phyloP scores from a whole-genome alignment of 2,888 invertebrate species.

The Yponomeuta plumbellus region DNA sequence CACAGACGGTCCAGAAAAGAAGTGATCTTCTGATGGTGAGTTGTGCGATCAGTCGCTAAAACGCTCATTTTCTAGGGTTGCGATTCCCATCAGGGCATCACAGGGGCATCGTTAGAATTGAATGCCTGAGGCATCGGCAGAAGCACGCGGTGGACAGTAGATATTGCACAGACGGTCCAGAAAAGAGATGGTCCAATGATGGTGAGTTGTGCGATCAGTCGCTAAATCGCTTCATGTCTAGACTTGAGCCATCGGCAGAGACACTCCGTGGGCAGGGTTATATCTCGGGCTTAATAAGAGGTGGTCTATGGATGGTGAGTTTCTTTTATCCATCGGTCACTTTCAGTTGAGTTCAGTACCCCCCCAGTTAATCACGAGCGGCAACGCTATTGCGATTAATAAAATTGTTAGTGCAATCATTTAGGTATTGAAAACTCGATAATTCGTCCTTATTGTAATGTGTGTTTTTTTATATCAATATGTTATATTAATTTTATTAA shows the following conservation, averaged over 20 bases:
- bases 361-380: too few species aligned
- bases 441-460: too few species aligned
- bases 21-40: conserved; percentile 89
- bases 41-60: conserved; percentile 24
- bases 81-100: conserved; percentile 38
- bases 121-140: conserved; percentile 67
- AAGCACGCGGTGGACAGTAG: conserved; percentile 91
- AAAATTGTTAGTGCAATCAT: too few species aligned
- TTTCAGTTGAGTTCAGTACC: too few species aligned
- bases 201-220: conserved; percentile 49
- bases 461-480: too few species aligned
- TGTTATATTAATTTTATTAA: too few species aligned
- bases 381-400: too few species aligned
- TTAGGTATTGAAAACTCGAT: too few species aligned
- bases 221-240: too few species aligned
- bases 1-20: conserved; percentile 88
- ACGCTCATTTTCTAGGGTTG: too few species aligned
- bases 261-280: conserved; percentile 94
- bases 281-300: conserved; percentile 87
- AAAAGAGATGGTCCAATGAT: conserved; percentile 91
- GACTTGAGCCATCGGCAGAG: conserved; percentile 62
- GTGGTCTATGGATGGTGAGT: conserved; percentile 88
- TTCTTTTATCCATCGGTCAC: too few species aligned
- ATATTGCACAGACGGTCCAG: conserved; percentile 90
- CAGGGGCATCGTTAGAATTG: conserved; percentile 68